These are phyloP conservation scores for Heterotis niloticus DNA, from an alignment of 2,113 vertebrate genomes.

Conservation along the genomic window DNA sequence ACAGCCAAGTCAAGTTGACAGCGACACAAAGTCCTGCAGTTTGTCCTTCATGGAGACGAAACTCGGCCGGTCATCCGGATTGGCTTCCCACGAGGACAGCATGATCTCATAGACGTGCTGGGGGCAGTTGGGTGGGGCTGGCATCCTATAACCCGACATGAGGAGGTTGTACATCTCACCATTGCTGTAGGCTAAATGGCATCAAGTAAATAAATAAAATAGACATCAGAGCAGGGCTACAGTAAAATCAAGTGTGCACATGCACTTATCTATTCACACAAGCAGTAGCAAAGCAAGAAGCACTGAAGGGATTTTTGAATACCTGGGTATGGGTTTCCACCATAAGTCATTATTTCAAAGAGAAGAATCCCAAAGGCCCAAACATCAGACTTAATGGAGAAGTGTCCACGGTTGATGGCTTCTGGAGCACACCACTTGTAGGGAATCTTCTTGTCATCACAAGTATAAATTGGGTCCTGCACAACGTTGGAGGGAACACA, in stretches of 20 bases:
- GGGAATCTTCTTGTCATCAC: conserved; percentile 62
- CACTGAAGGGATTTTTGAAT: neutral
- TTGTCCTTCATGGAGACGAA: conserved; percentile 52
- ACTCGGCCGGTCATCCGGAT: conserved; percentile 49
- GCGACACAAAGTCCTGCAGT: conserved; percentile 40
- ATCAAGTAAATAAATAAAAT: conserved; percentile 1
- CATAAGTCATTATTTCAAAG: conserved; percentile 70
- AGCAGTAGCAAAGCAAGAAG: neutral
- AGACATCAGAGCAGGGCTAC: neutral
- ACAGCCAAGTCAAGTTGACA: conserved; percentile 3
- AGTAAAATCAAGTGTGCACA: neutral
- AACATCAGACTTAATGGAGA: conserved; percentile 72
- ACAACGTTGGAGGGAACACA: neutral
- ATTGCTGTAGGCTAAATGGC: conserved; percentile 54
- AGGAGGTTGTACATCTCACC: conserved; percentile 54
- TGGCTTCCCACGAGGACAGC: conserved; percentile 60
- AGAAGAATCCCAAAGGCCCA: conserved; percentile 77
- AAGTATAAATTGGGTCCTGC: conserved; percentile 71
- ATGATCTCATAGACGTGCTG: conserved; percentile 54
- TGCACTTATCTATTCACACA: neutral
- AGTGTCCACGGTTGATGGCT: conserved; percentile 64
- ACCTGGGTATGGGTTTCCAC: conserved; percentile 73
- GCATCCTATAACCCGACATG: conserved; percentile 60
- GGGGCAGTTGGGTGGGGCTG: conserved; percentile 54
- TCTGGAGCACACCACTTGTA: conserved; percentile 77